Percentiles rank a stretch among this genome's conserved stretches.
Evolutionary conservation across 2,113 vertebrate genomes (phyloP).

Genomic region (Tangachromis dhanisi): DNA sequence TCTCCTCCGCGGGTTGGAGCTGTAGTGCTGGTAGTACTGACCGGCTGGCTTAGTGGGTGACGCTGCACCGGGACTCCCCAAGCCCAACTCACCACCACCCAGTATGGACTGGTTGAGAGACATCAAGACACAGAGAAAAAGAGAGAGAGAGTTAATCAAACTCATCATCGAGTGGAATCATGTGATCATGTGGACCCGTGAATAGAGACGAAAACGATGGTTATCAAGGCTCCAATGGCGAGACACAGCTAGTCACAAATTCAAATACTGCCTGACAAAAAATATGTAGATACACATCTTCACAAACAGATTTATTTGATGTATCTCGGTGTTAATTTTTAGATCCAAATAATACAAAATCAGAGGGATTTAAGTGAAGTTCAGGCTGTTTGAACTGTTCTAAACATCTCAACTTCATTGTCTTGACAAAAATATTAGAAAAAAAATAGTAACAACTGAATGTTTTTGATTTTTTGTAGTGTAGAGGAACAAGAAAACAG

Average conservation of each 20-base stretch:
- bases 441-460: background rate
- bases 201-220: background rate
- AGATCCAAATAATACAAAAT: background rate
- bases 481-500: background rate
- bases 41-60: conserved; percentile 89
- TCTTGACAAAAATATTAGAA: background rate
- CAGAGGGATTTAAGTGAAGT: background rate
- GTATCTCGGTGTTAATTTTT: background rate
- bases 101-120: conserved; percentile 56
- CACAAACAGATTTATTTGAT: background rate
- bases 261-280: background rate
- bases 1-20: conserved; percentile 87
- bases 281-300: background rate
- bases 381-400: background rate
- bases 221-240: background rate
- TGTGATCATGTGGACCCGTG: background rate
- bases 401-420: background rate
- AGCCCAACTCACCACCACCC: conserved; percentile 86
- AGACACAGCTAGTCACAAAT: background rate
- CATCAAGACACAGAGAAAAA: background rate
- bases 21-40: conserved; percentile 92
- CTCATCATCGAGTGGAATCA: background rate
- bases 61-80: conserved; percentile 87
- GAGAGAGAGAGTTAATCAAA: background rate
- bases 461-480: background rate